Base-by-base conservation (phyloP, 2,888 invertebrate genomes). In the Lycophotia porphyrea region DNA sequence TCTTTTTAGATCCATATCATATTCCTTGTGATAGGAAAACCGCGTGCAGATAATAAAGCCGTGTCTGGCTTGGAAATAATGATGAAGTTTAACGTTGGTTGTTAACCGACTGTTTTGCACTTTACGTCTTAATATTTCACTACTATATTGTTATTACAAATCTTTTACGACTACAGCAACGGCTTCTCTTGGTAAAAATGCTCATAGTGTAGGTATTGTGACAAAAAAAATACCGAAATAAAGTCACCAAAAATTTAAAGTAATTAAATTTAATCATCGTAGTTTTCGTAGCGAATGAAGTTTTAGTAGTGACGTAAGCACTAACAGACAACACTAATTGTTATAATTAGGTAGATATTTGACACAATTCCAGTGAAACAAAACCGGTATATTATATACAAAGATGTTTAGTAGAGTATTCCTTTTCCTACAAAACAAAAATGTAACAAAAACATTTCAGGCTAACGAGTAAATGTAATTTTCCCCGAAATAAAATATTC, bases 401-500 rank as follows among this genome's bases (percentile, higher is more conserved):
- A n/a, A 39, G 18, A 18, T 24, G 52, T 52, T 36, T 24, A 63
- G 44, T 55, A 27, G n/a, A 55, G 47, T 65, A 44, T 63, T 47
- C 63, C 42, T 63, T 81, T 63, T n/a, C 55, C 34, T 39, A 34
- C 52, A 44, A 58, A 63, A 75, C 27, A 82, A 63, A 49, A 70
- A 67, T 47, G 44, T 42, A 58, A 66, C 80, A 90, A 89, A 89
- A 90, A 90, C 88, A 88, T 92, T 92, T 90, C 86, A 89, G 88
- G 90, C 88, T 84, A 87, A 91, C 87, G 89, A 89, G 89, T 81
- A 78, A 89, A 88, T 83, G 90, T 90, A 90, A 90, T 90, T 87
- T 88, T 86, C 84, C 85, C 89, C 82, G 89, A 89, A 90, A 90
- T 89, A 90, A 90, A 90, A 91, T 91, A 91, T 89, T 91, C 90